These are phyloP conservation scores for Camelus dromedarius DNA, from an alignment of 2,113 vertebrate species.

Conservation along the genomic window DNA sequence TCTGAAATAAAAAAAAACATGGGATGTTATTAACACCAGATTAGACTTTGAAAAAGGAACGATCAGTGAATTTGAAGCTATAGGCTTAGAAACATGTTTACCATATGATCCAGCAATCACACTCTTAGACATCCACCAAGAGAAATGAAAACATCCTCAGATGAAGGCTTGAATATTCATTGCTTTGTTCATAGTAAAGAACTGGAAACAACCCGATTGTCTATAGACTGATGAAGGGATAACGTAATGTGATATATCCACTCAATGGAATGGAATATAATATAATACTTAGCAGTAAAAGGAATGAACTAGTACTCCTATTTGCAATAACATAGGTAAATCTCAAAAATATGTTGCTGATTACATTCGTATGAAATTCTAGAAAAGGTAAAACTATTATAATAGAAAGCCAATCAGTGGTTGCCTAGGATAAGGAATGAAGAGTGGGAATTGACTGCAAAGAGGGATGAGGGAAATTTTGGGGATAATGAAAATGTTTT, in stretches of 20 bases:
- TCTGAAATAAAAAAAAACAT: background rate
- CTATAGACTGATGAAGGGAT: background rate
- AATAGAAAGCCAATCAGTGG: background rate
- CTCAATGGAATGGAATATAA: background rate
- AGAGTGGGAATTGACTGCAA: background rate
- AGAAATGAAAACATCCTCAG: background rate
- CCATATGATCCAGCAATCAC: background rate
- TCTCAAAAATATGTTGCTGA: background rate
- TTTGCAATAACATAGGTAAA: background rate
- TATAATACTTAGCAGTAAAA: background rate
- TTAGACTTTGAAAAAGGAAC: slow-evolving; percentile 51
- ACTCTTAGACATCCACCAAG: background rate
- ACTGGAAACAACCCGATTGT: background rate
- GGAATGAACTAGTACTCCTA: background rate
- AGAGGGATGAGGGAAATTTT: background rate
- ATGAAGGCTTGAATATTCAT: background rate
- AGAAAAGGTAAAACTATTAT: background rate
- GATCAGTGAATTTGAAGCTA: slow-evolving; percentile 16
- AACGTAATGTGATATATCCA: background rate
- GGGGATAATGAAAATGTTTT: background rate
- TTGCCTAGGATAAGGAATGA: background rate
- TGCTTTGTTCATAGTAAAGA: slow-evolving; percentile 8
- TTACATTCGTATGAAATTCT: background rate
- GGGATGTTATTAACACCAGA: background rate
- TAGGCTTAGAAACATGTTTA: slow-evolving; percentile 23